Evolutionary conservation across 2,797 vertebrate species (phyloP).

Genomic region (Urocyon cinereoargenteus): DNA sequence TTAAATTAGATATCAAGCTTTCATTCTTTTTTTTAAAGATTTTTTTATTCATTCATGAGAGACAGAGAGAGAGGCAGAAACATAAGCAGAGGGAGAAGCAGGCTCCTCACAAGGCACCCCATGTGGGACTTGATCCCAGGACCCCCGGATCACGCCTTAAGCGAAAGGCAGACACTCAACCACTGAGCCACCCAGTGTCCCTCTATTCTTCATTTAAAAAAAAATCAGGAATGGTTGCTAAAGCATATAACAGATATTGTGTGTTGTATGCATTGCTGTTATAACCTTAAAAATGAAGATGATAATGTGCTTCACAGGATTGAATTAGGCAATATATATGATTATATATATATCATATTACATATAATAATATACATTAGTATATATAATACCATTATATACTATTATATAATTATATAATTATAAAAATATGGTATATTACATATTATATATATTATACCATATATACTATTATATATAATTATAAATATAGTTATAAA

Average conservation of each 20-base stretch:
- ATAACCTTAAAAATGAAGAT: not conserved
- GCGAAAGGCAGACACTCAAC: too few relatives aligned
- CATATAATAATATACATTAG: too few relatives aligned
- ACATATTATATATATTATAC: not conserved
- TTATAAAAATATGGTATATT: not conserved
- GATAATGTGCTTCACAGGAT: not conserved
- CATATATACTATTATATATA: not conserved
- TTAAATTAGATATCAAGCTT: not conserved
- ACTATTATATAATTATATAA: not conserved
- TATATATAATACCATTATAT: not conserved
- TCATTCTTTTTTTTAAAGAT: too few relatives aligned
- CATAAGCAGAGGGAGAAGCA: too few relatives aligned
- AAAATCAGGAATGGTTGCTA: not conserved
- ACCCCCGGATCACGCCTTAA: too few relatives aligned
- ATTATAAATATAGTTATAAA: not conserved
- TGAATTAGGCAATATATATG: not conserved
- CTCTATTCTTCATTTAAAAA: not conserved
- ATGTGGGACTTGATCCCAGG: too few relatives aligned
- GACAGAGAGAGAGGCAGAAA: too few relatives aligned
- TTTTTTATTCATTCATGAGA: too few relatives aligned
- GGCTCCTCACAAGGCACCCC: too few relatives aligned
- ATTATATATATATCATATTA: not conserved
- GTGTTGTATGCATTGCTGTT: not conserved
- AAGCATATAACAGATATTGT: not conserved
- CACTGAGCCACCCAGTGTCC: too few relatives aligned